Base-by-base conservation (phyloP, 35 echinoderm and acorn worm species). In the Eucidaris tribuloides region DNA sequence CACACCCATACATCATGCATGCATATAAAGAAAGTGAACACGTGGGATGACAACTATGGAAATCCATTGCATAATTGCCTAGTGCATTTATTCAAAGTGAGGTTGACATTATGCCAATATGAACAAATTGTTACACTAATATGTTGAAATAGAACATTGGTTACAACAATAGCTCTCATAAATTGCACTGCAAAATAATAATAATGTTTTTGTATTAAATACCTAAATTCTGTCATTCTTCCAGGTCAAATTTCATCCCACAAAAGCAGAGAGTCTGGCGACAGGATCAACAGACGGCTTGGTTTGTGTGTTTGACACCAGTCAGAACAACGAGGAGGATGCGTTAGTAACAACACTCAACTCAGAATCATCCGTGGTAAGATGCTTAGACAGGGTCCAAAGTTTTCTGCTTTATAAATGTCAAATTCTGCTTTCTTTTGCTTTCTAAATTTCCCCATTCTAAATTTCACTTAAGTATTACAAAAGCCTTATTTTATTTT, bases 221-320 rank as follows among this genome's bases (percentile, higher is more conserved):
- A n/a, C 9, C n/a, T n/a, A 27, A 35, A 70, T 34, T 70, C 64
- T 62, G 64, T 38, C 42, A 52, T 52, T 52, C 9, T 52, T 25
- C 5, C 43, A 97, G 94, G 94, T 97, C 23, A 83, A 89, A 46
- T 97, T 97, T 60, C 90, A 92, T 74, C 94, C 94, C 23, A 90
- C 82, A 34, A 92, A 89, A 38, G 49, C 85, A 79, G 74, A 82
- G 29, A 85, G 85, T 50, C 50, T 92, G 38, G 90, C 94, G 0
- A 97, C 94, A 3, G 94, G 94, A 32, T 97, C 94, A 4, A 97
- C 94, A 0, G 94, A 92, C 52, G 94, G 90, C 38, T 65, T 92
- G 63, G 94, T 97, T 23, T 97, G 94, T 79, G 85, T 97, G 19
- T 97, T 97, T 85, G 94, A 97, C 59, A 97, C 92, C 35, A 87